Percentiles rank a stretch among this genome's conserved stretches.
phyloP scores from a whole-genome alignment of 2,888 invertebrate species.

The Apotomis turbidana region DNA sequence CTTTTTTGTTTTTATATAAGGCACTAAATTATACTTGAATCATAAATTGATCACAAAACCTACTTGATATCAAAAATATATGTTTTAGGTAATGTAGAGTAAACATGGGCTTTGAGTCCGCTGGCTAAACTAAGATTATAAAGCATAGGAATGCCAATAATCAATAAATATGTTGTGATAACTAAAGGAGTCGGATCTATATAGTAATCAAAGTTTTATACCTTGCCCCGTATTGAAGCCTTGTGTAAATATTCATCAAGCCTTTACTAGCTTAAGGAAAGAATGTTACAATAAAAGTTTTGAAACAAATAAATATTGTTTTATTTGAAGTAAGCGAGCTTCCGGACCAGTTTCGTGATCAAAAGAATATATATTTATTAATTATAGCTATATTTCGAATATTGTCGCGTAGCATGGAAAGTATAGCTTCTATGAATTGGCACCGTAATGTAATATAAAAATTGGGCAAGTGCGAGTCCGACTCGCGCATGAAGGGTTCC shows the following conservation, averaged over 20 bases:
- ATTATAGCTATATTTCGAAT: no score
- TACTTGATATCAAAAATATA: slow-evolving; percentile 13
- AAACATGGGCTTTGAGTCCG: slow-evolving; percentile 54
- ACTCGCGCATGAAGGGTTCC: no score
- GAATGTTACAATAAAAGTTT: slow-evolving; percentile 80
- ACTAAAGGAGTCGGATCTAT: slow-evolving; percentile 66
- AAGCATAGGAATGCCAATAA: slow-evolving; percentile 42
- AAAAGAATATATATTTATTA: no score
- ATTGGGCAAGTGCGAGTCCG: no score
- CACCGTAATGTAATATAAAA: no score
- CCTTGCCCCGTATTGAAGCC: slow-evolving; percentile 82
- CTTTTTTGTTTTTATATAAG: no score
- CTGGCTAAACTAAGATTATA: slow-evolving; percentile 70
- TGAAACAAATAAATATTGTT: slow-evolving; percentile 69
- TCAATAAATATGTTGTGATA: slow-evolving; percentile 65
- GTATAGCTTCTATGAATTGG: no score
- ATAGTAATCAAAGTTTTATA: slow-evolving; percentile 75
- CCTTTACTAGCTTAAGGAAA: slow-evolving; percentile 80
- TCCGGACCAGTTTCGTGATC: neutral
- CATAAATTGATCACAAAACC: slow-evolving; percentile 13
- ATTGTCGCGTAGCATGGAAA: no score
- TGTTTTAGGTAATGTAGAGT: slow-evolving; percentile 19
- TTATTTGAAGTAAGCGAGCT: slow-evolving; percentile 51
- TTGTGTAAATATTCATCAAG: slow-evolving; percentile 83
- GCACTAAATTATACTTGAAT: neutral